Evolutionary conservation across 1,140 invertebrate genomes (phyloP).

Genomic region (Drosophila ironensis): DNA sequence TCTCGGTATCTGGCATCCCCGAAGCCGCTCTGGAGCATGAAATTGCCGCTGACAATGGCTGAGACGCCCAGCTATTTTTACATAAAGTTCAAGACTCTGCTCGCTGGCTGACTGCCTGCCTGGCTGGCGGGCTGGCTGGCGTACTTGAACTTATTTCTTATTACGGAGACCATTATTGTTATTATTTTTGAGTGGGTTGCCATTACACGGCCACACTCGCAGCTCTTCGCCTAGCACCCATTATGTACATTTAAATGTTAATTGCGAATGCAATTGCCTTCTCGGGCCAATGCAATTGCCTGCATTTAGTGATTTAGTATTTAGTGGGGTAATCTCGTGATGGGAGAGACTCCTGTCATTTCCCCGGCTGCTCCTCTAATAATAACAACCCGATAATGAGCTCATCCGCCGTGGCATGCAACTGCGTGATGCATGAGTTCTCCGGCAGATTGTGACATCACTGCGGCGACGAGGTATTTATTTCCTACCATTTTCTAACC

Average conservation of each 20-base stretch:
- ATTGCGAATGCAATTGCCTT: conserved; percentile 54
- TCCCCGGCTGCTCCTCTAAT: conserved; percentile 48
- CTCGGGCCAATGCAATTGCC: conserved; percentile 57
- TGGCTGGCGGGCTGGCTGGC: conserved; percentile 6
- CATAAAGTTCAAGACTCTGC: conserved; percentile 65
- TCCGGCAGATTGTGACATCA: conserved; percentile 62
- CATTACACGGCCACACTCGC: conserved; percentile 44
- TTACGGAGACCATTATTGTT: conserved; percentile 45
- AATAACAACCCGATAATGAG: conserved; percentile 73
- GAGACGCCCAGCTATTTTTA: conserved; percentile 63
- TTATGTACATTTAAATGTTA: conserved; percentile 69
- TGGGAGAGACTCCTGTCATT: conserved; percentile 44
- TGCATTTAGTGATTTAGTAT: too few relatives aligned
- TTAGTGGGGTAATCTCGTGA: conserved; percentile 15
- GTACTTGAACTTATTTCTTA: conserved; percentile 69
- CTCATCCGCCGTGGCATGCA: conserved; percentile 45
- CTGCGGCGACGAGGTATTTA: conserved; percentile 55
- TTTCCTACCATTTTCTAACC: conserved; percentile 53
- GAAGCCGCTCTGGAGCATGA: conserved; percentile 43
- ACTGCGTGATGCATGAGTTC: conserved; percentile 55
- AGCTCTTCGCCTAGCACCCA: conserved; percentile 51
- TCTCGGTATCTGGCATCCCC: background rate
- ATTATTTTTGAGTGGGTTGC: conserved; percentile 61
- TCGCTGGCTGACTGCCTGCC: conserved; percentile 32
- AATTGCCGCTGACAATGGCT: conserved; percentile 69